Evolutionary conservation across 2,113 vertebrate genomes (phyloP), one percentile per base, ranked within the genome.

Genomic region (Australoheros scitulus): DNA sequence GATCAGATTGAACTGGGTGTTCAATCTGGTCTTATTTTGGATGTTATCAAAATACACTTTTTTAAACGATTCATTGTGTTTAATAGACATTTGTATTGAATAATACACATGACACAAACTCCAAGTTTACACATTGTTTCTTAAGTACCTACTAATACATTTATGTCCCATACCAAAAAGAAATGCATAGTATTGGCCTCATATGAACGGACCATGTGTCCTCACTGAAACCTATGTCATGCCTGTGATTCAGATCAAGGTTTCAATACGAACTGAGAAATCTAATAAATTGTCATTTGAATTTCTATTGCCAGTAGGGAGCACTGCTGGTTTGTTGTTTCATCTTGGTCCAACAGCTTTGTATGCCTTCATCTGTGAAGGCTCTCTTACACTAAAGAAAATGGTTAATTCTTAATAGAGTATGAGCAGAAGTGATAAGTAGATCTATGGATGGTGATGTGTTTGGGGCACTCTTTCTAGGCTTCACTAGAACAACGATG

Each of bases 271-370:
- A 34, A 38, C 15, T 4, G 8, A 22, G 11, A 11, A 43, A 0
- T 34, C 47, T 7, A 5, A 43, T 50, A 6, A 24, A 5, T 17
- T 26, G 3, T n/a, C 24, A 52, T 55, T 55, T 68, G 4, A 77
- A 58, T 22, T 70, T 70, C 18, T 77, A 32, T 79, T 74, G 36
- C 90, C 91, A 91, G 52, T 72, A 93, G 91, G 89, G 88, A 43
- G 89, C 87, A 82, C 85, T 92, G 79, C 77, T 34, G 80, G 3
- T 14, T 57, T 88, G 22, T 32, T 79, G 14, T 81, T 58, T 41
- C 10, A 22, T 60, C 11, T 3, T 60, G 47, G 32, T 61, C 5
- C 4, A 43, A 10, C 17, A 29, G 55, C 20, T 55, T 58, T 32
- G 17, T 36, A 20, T 24, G n/a, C 55, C n/a, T 79, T 43, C 41